A percentile compares a stretch with the other conserved stretches of the same genome.
Conservation (phyloP, 2,888 invertebrate genomes). For the Congeria kusceri region DNA sequence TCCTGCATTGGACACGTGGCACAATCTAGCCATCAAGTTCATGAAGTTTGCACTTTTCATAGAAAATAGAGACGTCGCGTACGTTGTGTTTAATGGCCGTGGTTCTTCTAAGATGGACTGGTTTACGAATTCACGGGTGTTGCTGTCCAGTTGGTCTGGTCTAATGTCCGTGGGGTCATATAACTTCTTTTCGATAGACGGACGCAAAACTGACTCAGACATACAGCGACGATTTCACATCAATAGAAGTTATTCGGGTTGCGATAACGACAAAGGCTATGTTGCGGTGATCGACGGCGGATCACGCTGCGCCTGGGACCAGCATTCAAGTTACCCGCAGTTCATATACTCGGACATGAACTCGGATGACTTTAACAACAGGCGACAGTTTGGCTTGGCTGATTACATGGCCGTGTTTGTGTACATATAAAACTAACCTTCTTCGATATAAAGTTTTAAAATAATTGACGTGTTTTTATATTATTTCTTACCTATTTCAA, state of each 20-base stretch:
- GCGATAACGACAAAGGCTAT: background rate
- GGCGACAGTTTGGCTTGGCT: background rate
- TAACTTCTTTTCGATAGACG: background rate
- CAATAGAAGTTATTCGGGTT: background rate
- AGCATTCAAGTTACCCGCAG: background rate
- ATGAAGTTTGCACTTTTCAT: constrained; percentile 2
- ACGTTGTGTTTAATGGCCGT: background rate
- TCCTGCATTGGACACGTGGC: background rate
- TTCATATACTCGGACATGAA: constrained; percentile 4
- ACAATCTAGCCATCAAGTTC: background rate
- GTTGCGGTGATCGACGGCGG: background rate
- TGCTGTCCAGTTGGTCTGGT: background rate
- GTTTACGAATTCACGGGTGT: background rate
- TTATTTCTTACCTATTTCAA: too few relatives aligned
- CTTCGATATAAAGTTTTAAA: too few relatives aligned
- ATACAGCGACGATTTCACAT: background rate
- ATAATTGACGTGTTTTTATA: too few relatives aligned
- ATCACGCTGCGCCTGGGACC: background rate
- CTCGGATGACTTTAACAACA: background rate
- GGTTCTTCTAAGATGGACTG: background rate
- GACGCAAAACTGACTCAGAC: background rate
- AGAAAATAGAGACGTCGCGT: background rate
- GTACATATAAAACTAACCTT: too few relatives aligned
- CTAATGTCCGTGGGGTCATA: background rate
- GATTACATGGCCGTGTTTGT: too few relatives aligned